Conservation (phyloP, 2,797 vertebrate genomes). For the Nothura maculosa region DNA sequence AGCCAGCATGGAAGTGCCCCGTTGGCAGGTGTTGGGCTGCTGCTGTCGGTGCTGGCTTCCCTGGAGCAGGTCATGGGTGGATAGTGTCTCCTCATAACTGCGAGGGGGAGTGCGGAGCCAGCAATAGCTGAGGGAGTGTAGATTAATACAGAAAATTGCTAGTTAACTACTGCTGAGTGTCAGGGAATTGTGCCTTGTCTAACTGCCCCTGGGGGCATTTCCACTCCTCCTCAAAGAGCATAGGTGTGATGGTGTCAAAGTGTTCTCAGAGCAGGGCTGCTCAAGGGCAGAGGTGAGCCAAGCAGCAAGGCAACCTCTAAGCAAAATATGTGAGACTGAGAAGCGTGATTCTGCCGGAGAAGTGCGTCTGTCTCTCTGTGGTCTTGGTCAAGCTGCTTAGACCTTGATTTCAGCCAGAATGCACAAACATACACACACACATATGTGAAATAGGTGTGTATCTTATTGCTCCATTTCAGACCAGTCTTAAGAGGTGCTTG, state of each 20-base stretch:
- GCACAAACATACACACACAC: no score
- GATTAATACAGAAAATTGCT: constrained; percentile 32
- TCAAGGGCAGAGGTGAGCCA: constrained; percentile 33
- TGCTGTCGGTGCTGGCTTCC: constrained; percentile 12
- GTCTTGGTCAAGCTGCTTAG: not conserved
- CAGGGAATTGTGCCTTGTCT: not conserved
- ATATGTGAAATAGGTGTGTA: not conserved
- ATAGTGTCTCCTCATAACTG: not conserved
- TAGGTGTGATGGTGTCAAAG: not conserved
- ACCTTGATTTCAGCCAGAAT: not conserved
- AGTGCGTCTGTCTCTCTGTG: not conserved
- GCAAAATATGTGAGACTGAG: not conserved
- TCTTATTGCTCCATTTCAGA: not conserved
- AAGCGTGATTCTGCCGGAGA: not conserved
- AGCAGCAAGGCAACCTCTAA: not conserved
- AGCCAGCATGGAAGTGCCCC: not conserved
- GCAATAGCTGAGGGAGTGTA: not conserved
- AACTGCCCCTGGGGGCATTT: constrained; percentile 40
- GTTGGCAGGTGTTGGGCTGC: not conserved
- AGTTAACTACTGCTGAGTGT: not conserved
- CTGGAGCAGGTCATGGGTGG: constrained; percentile 47
- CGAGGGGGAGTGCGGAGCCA: fast-evolving
- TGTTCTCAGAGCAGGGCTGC: not conserved
- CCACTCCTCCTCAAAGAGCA: not conserved
- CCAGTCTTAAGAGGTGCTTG: not conserved